Evolutionary conservation across 2,888 invertebrate species (phyloP).

Genomic region (Netelia fuscicornis): DNA sequence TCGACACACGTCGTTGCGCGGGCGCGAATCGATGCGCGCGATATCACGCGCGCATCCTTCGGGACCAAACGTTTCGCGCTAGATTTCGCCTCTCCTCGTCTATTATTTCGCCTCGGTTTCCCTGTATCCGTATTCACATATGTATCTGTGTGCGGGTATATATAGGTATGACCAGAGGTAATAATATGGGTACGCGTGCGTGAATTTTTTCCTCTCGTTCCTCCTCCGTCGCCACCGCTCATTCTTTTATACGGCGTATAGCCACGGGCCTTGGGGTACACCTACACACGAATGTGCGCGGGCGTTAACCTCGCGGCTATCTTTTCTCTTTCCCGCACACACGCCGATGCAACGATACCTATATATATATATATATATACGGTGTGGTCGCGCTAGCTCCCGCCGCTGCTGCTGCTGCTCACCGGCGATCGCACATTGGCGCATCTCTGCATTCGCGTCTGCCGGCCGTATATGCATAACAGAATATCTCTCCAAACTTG

Average conservation of each 20-base stretch:
- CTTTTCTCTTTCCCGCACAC: constrained; percentile 59
- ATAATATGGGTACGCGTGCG: constrained; percentile 26
- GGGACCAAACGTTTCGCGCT: not conserved
- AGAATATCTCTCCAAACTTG: too few relatives aligned
- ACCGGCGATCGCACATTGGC: too few relatives aligned
- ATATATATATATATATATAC: constrained; percentile 29
- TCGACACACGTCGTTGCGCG: not conserved
- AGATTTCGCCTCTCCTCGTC: not conserved
- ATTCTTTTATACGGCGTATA: not conserved
- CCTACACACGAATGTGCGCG: constrained; percentile 56
- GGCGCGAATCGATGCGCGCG: too few relatives aligned
- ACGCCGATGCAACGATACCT: constrained; percentile 12
- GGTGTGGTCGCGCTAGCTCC: constrained; percentile 32
- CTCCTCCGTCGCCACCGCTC: constrained; percentile 17
- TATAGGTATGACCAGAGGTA: not conserved
- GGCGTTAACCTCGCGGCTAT: constrained; percentile 61
- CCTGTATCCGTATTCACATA: not conserved
- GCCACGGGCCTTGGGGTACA: constrained; percentile 53
- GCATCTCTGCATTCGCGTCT: too few relatives aligned
- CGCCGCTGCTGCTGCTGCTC: not conserved
- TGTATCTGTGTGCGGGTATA: too few relatives aligned
- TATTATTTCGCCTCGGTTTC: not conserved
- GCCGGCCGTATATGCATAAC: too few relatives aligned
- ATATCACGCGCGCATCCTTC: too few relatives aligned
- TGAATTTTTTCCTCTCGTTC: constrained; percentile 6